phyloP scores from a whole-genome alignment of 2,797 vertebrate genomes.

The Botia almorhae region DNA sequence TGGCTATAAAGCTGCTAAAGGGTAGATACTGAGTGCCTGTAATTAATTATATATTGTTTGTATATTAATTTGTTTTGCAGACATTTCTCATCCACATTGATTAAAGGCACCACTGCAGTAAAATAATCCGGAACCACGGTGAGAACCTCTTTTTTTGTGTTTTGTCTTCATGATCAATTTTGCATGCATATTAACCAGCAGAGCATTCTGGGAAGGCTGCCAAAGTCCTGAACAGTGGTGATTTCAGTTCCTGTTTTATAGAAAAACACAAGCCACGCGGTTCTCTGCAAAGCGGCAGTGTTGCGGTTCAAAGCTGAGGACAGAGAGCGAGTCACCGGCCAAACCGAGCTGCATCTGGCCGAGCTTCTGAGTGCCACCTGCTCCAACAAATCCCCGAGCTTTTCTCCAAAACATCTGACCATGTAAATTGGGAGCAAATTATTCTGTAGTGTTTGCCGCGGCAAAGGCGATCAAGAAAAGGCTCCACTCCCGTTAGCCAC shows the following conservation, averaged over 20 bases:
- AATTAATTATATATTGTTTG: conserved; percentile 23
- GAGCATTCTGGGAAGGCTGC: conserved; percentile 50
- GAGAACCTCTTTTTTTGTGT: conserved; percentile 32
- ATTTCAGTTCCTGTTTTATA: conserved; percentile 65
- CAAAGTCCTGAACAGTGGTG: conserved; percentile 60
- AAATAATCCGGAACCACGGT: conserved; percentile 35
- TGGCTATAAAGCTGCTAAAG: conserved; percentile 6
- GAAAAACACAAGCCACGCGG: conserved; percentile 54
- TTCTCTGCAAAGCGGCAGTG: conserved; percentile 44
- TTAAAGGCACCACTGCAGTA: conserved; percentile 31
- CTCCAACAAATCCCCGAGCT: conserved; percentile 68
- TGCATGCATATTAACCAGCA: conserved; percentile 55
- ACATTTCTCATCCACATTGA: neutral
- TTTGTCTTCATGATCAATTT: conserved; percentile 45
- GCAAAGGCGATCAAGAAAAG: conserved; percentile 61
- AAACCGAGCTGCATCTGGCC: conserved; percentile 72
- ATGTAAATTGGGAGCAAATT: conserved; percentile 78
- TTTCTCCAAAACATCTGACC: conserved; percentile 62
- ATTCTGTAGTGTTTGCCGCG: conserved; percentile 66
- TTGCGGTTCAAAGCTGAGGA: conserved; percentile 41
- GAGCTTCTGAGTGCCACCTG: conserved; percentile 70
- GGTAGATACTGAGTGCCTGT: neutral
- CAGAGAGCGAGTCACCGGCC: conserved; percentile 55
- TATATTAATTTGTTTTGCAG: neutral
- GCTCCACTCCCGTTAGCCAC: conserved; percentile 64